These are phyloP conservation scores for Drosophila prolongata DNA, from an alignment of 2,888 invertebrate genomes.

Conservation along the genomic window DNA sequence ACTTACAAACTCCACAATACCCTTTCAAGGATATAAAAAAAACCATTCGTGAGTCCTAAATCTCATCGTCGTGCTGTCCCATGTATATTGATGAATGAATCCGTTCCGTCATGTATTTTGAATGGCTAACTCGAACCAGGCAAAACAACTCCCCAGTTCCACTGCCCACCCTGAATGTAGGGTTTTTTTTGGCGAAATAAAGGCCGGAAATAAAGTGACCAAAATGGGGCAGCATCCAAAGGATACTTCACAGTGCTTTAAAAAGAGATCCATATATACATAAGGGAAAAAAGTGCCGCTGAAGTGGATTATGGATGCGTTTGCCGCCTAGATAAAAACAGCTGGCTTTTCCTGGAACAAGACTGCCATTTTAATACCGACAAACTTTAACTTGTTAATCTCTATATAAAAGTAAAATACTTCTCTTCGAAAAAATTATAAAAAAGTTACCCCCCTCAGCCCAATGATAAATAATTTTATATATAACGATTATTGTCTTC, in stretches of 20 bases:
- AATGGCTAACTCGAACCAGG: constrained; percentile 3
- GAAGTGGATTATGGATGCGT: not conserved
- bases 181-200: not conserved
- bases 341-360: too few relatives aligned
- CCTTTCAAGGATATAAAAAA: constrained; percentile 1
- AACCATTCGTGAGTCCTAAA: not conserved
- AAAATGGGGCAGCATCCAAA: not conserved
- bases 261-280: too few relatives aligned
- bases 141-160: not conserved
- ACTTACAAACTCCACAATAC: not conserved
- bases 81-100: constrained; percentile 15
- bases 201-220: not conserved
- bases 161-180: too few relatives aligned
- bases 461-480: too few relatives aligned
- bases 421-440: too few relatives aligned
- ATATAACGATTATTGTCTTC: too few relatives aligned
- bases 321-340: not conserved
- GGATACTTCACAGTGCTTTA: too few relatives aligned
- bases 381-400: too few relatives aligned
- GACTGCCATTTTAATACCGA: too few relatives aligned
- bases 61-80: not conserved
- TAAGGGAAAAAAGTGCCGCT: not conserved
- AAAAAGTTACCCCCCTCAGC: too few relatives aligned
- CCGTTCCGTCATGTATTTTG: constrained; percentile 12
- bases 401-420: too few relatives aligned